Conservation (phyloP, 92 coral and sea anemone species). For the Siderastrea radians region DNA sequence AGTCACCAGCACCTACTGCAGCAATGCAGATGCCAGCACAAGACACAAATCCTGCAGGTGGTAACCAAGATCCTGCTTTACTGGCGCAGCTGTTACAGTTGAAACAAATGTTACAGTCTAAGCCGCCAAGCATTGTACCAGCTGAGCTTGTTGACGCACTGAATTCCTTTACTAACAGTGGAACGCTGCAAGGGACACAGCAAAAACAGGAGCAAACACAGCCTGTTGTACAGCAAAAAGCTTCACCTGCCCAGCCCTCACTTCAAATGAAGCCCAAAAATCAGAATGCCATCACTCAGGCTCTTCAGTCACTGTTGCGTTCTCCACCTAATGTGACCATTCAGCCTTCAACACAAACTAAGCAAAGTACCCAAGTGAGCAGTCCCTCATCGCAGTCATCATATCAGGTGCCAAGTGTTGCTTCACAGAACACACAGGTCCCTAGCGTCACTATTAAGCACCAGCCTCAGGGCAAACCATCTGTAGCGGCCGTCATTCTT, state of each 20-base stretch:
- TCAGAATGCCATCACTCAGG: constrained; percentile 51
- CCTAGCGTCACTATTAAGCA: constrained; percentile 43
- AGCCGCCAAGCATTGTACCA: constrained; percentile 27
- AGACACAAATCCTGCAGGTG: constrained; percentile 10
- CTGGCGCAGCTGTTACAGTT: constrained; percentile 41
- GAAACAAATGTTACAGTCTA: constrained; percentile 40
- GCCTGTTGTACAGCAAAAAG: constrained; percentile 21
- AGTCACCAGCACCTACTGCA: constrained; percentile 26
- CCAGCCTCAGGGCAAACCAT: constrained; percentile 14
- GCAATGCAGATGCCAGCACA: constrained; percentile 19
- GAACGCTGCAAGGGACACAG: constrained; percentile 15
- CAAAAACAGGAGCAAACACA: constrained; percentile 49
- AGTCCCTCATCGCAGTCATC: constrained; percentile 16
- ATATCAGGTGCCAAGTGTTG: not conserved
- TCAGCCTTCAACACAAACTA: constrained; percentile 23
- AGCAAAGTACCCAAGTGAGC: constrained; percentile 14
- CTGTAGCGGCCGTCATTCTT: constrained; percentile 12
- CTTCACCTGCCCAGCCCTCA: constrained; percentile 25
- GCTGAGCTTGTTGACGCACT: constrained; percentile 40
- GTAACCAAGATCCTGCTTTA: constrained; percentile 43
- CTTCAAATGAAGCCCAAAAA: constrained; percentile 50
- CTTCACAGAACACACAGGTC: not conserved
- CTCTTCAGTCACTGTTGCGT: constrained; percentile 32
- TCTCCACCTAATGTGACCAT: constrained; percentile 42
- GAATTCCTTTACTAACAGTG: constrained; percentile 17